Evolutionary conservation across 2,888 invertebrate genomes (phyloP).

Genomic region (Patella caerulea): DNA sequence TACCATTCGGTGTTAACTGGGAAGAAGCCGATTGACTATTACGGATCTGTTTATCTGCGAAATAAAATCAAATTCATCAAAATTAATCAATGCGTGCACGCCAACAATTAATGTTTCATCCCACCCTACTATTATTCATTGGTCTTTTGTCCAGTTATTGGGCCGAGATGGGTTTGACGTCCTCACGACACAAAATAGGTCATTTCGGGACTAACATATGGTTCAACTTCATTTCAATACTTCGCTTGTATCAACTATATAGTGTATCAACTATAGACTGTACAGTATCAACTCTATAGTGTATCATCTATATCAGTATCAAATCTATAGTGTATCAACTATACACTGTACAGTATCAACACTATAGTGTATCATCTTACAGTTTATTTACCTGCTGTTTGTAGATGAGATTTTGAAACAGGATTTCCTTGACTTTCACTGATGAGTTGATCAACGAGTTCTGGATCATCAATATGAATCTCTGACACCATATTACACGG

Average conservation of each 20-base stretch:
- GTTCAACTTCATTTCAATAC: too few relatives aligned
- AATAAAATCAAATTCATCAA: too few relatives aligned
- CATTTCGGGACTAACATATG: too few relatives aligned
- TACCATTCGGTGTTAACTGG: constrained; percentile 38
- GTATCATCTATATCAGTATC: too few relatives aligned
- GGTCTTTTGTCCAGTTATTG: constrained; percentile 33
- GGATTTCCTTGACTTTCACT: constrained; percentile 53
- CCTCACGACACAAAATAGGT: too few relatives aligned
- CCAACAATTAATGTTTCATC: neutral
- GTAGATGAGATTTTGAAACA: constrained; percentile 75
- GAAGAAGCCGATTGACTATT: constrained; percentile 12
- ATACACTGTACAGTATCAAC: neutral
- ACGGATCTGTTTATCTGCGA: constrained; percentile 14
- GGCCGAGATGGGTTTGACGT: neutral
- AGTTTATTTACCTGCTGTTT: constrained; percentile 35
- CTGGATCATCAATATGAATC: constrained; percentile 74
- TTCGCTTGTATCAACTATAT: too few relatives aligned
- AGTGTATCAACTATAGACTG: too few relatives aligned
- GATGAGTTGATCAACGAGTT: constrained; percentile 64
- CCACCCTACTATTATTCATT: neutral
- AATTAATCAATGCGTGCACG: too few relatives aligned
- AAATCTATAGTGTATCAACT: too few relatives aligned
- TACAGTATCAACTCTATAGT: too few relatives aligned
- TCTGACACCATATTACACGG: constrained; percentile 99
- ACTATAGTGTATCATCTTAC: neutral